Base-by-base conservation (phyloP, 2,888 invertebrate species). In the Chalcosyrphus nemorum region DNA sequence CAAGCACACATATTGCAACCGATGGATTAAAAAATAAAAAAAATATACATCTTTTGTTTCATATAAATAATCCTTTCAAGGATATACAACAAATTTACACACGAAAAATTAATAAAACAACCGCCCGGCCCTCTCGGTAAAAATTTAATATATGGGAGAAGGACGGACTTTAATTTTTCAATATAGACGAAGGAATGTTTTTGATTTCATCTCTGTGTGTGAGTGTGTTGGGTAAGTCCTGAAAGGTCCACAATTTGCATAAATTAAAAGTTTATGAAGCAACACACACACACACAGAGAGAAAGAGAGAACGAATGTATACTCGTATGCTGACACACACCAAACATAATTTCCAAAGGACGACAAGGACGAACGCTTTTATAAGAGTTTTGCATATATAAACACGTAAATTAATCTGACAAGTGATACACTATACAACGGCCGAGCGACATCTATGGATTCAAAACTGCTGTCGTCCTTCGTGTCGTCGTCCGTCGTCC, bases 321-420 rank as follows among this genome's bases (percentile, higher is more conserved):
- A 80, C 88, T 19, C n/a, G 43, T 47, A 50, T 65, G 29, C 17
- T 24, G 65, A 52, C 56, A 70, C 50, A 84, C 74, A 80, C 84
- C 74, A 80, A 84, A 80, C 80, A 80, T 80, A 80, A 84, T 84
- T 84, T 84, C 70, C 52, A 84, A 84, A 84, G 84, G 84, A 84
- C 80, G 84, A 84, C 84, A 84, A 84, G 84, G 84, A 84, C 84
- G 84, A 84, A 84, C 84, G 84, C 84, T 84, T 84, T 80, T 84
- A 84, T 84, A 84, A 84, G 84, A 84, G 80, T 84, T 84, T 84
- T 84, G 84, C 84, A 84, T 84, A 84, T 88, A 89, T 88, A 90
- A 90, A 90, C 89, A 90, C 90, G 90, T 90, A 90, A 90, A 90
- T 90, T 90, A 90, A 90, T 90, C 90, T 89, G 90, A 90, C 90